Evolutionary conservation across 2,888 invertebrate genomes (phyloP).

Genomic region (Fragum fragum): DNA sequence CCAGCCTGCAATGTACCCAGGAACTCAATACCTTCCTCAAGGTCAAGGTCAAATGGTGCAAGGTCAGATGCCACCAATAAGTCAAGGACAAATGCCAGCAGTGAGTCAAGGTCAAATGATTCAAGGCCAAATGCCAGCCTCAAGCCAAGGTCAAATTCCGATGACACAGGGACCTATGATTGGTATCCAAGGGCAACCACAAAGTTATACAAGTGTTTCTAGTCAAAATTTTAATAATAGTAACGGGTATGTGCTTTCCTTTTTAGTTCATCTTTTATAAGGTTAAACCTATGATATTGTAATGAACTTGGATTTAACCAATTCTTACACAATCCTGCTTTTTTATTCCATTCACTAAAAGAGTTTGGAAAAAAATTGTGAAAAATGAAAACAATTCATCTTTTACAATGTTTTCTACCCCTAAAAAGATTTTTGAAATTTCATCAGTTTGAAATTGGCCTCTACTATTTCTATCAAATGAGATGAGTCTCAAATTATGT

Average conservation of each 20-base stretch:
- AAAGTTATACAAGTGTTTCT: constrained; percentile 59
- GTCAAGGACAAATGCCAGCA: constrained; percentile 67
- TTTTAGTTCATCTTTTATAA: too few species aligned
- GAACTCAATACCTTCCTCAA: constrained; percentile 66
- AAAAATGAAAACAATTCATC: too few species aligned
- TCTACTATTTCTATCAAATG: too few species aligned
- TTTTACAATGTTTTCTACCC: too few species aligned
- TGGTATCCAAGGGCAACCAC: constrained; percentile 45
- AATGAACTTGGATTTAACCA: too few species aligned
- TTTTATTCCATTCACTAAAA: too few species aligned
- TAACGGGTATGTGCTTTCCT: constrained; percentile 34
- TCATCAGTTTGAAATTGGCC: too few species aligned
- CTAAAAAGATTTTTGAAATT: too few species aligned
- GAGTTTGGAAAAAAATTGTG: too few species aligned
- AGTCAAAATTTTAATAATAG: constrained; percentile 65
- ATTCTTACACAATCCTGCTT: too few species aligned
- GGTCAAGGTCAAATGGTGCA: constrained; percentile 63
- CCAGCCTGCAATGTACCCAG: constrained; percentile 53
- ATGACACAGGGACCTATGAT: constrained; percentile 52
- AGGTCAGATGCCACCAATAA: constrained; percentile 65
- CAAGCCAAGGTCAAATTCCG: constrained; percentile 47
- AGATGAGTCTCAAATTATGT: too few species aligned
- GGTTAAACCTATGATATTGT: too few species aligned
- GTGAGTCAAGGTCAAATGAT: constrained; percentile 63
- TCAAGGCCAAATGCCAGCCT: constrained; percentile 66